Percentiles rank a stretch among this genome's conserved stretches.
Conservation (phyloP, 2,797 vertebrate genomes). For the Betta splendens region DNA sequence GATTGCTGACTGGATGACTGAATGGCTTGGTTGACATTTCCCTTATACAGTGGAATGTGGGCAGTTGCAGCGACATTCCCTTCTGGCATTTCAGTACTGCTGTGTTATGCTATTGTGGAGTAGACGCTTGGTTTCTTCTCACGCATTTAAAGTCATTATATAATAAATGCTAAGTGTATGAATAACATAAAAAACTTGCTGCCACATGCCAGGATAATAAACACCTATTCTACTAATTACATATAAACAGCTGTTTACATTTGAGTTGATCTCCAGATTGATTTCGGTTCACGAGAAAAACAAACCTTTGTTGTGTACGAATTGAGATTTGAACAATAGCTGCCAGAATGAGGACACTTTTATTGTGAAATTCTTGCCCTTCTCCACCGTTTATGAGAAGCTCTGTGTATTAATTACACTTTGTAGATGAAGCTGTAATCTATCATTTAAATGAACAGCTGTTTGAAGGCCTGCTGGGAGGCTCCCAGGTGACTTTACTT, state of each 20-base stretch:
- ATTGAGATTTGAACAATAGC: constrained; percentile 23
- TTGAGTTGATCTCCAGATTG: constrained; percentile 32
- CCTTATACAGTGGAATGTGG: constrained; percentile 36
- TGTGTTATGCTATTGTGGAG: constrained; percentile 34
- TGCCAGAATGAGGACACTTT: constrained; percentile 6
- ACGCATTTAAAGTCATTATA: background rate
- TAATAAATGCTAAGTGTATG: background rate
- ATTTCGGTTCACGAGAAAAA: constrained; percentile 30
- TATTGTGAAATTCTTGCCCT: constrained; percentile 10
- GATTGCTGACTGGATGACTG: constrained; percentile 64
- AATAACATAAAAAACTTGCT: background rate
- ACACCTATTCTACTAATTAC: constrained; percentile 44
- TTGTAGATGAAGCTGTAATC: constrained; percentile 65
- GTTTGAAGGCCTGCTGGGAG: constrained; percentile 43
- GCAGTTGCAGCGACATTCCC: constrained; percentile 40
- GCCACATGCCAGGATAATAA: constrained; percentile 13
- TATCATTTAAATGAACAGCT: constrained; percentile 66
- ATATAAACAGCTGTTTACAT: constrained; percentile 33
- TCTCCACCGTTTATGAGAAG: constrained; percentile 5
- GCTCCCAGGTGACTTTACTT: constrained; percentile 54
- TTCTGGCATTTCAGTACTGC: constrained; percentile 22
- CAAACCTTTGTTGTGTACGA: constrained; percentile 10
- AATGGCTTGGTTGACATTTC: constrained; percentile 70
- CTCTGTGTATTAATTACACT: constrained; percentile 65
- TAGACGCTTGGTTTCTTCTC: constrained; percentile 23